A percentile compares a stretch with the other conserved stretches of the same genome.
phyloP scores from a whole-genome alignment of 2,113 vertebrate species.

The Megaceryle torquata region DNA sequence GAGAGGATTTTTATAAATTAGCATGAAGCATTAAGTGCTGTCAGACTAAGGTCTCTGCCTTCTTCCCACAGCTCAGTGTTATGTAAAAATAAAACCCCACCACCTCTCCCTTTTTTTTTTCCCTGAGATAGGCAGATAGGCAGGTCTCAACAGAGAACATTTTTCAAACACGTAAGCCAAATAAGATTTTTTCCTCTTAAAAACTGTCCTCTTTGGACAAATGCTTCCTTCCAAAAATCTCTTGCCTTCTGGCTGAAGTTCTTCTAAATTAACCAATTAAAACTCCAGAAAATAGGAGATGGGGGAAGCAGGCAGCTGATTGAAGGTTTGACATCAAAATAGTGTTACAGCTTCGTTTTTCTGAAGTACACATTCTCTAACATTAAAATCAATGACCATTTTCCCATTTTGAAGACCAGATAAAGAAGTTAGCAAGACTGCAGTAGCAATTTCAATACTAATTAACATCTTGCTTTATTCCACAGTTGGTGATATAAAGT shows the following conservation, averaged over 20 bases:
- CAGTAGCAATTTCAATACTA: background rate
- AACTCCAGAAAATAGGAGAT: background rate
- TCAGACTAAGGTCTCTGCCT: background rate
- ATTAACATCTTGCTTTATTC: background rate
- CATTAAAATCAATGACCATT: background rate
- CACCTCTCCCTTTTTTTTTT: background rate
- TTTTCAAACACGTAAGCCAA: background rate
- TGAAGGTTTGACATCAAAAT: background rate
- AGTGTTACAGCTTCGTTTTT: background rate
- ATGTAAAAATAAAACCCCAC: background rate
- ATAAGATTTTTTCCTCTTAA: background rate
- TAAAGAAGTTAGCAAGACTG: background rate
- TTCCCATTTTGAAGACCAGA: background rate
- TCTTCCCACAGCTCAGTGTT: background rate
- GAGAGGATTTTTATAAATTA: background rate
- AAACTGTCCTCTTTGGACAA: background rate
- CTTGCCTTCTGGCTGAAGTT: constrained; percentile 1
- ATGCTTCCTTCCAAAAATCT: background rate
- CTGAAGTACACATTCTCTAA: background rate
- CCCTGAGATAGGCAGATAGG: background rate
- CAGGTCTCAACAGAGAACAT: background rate
- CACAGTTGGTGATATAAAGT: background rate
- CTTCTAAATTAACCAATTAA: background rate
- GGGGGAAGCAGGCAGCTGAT: background rate
- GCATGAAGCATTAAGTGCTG: background rate